Evolutionary conservation across 2,113 vertebrate genomes (phyloP).

Genomic region (Thalassarche chlororhynchos): DNA sequence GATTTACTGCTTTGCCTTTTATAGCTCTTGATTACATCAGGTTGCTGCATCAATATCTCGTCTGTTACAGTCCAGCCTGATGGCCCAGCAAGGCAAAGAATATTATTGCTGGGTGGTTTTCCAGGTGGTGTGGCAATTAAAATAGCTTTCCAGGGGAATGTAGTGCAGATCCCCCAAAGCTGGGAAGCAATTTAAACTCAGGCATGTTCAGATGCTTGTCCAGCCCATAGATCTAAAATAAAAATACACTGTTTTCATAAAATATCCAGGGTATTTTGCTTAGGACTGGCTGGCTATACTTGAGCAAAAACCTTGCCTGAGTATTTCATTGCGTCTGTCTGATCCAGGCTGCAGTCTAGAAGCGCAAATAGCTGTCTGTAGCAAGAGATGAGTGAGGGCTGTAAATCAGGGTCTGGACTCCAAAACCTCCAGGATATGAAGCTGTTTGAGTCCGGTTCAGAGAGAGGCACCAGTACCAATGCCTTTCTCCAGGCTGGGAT

Average conservation of each 20-base stretch:
- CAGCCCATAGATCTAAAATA: not conserved
- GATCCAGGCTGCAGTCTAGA: not conserved
- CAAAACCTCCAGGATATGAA: not conserved
- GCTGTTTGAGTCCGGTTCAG: not conserved
- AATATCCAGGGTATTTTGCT: not conserved
- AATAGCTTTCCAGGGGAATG: not conserved
- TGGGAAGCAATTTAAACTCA: not conserved
- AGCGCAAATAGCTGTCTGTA: not conserved
- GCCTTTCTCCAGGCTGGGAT: not conserved
- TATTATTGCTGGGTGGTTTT: not conserved
- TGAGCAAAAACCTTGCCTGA: not conserved
- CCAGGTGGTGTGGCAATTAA: not conserved
- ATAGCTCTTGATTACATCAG: constrained; percentile 51
- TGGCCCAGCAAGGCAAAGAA: not conserved
- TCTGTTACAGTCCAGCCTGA: constrained; percentile 8
- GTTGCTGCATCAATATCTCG: constrained; percentile 40
- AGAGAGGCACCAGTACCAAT: not conserved
- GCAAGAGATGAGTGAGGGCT: not conserved
- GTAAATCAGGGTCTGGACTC: not conserved
- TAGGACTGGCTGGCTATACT: not conserved
- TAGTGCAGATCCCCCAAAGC: not conserved
- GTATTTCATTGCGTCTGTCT: not conserved
- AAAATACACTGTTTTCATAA: not conserved
- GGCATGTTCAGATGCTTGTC: not conserved
- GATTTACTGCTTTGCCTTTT: constrained; percentile 58